phyloP scores from a whole-genome alignment of 2,113 vertebrate genomes.

The Callionymus lyra region DNA sequence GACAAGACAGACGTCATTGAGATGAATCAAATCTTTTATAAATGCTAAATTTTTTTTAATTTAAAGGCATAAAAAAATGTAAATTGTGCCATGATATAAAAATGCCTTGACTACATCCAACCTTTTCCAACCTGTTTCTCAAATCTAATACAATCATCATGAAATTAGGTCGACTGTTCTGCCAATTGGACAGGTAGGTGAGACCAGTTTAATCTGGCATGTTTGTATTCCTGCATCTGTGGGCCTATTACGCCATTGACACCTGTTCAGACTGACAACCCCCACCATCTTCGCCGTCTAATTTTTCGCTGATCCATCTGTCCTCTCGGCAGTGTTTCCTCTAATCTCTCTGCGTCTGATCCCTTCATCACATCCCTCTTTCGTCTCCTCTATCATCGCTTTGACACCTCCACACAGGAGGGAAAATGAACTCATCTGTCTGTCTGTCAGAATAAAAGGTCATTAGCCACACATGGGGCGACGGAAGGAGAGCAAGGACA shows the following conservation, averaged over 20 bases:
- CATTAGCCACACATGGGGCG: constrained; percentile 42
- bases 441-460: constrained; percentile 64
- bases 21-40: too few species aligned
- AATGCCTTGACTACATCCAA: too few species aligned
- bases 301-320: constrained; percentile 17
- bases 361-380: constrained; percentile 30
- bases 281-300: constrained; percentile 8
- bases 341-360: constrained; percentile 11
- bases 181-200: too few species aligned
- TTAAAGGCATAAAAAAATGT: too few species aligned
- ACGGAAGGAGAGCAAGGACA: constrained; percentile 25
- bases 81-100: too few species aligned
- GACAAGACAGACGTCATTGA: too few species aligned
- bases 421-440: constrained; percentile 60
- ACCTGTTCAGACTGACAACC: constrained; percentile 17
- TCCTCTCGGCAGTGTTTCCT: constrained; percentile 9
- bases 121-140: too few species aligned
- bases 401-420: constrained; percentile 38
- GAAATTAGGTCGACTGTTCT: too few species aligned
- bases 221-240: background rate
- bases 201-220: too few species aligned
- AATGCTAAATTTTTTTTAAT: too few species aligned
- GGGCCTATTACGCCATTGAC: constrained; percentile 6
- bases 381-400: constrained; percentile 37
- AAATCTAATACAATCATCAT: too few species aligned